These are phyloP conservation scores for Ploceus nigricollis DNA, from an alignment of 2,113 vertebrate genomes.

Conservation along the genomic window DNA sequence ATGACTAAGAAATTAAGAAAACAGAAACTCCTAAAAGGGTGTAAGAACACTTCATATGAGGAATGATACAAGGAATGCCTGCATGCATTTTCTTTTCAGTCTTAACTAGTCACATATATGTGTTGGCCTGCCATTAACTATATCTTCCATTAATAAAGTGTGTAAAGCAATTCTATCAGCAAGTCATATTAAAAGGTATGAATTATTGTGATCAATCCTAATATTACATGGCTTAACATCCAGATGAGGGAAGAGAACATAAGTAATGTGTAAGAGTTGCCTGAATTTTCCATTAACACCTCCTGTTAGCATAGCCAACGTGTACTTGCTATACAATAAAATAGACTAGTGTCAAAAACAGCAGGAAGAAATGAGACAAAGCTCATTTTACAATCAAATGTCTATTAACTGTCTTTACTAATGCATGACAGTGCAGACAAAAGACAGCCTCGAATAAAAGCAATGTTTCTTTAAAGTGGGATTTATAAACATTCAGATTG, in stretches of 20 bases:
- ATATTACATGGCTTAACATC: not conserved
- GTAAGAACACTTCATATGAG: not conserved
- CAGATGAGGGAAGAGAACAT: not conserved
- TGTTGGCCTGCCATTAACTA: not conserved
- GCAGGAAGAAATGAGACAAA: not conserved
- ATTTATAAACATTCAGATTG: not conserved
- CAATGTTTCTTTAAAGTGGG: not conserved
- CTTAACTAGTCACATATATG: not conserved
- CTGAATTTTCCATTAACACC: constrained; percentile 13
- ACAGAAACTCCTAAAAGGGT: not conserved
- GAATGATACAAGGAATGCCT: not conserved
- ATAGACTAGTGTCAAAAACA: not conserved
- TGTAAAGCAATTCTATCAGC: not conserved
- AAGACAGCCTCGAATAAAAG: not conserved
- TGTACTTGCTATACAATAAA: not conserved
- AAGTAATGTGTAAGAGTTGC: not conserved
- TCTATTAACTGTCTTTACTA: not conserved
- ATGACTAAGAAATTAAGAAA: not conserved
- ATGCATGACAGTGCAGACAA: not conserved
- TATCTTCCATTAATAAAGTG: not conserved
- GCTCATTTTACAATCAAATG: not conserved
- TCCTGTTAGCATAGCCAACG: not conserved
- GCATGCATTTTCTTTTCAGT: not conserved
- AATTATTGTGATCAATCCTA: not conserved
- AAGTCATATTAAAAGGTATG: not conserved